phyloP scores from a whole-genome alignment of 2,797 vertebrate genomes.

The Rhyacichthys aspro region DNA sequence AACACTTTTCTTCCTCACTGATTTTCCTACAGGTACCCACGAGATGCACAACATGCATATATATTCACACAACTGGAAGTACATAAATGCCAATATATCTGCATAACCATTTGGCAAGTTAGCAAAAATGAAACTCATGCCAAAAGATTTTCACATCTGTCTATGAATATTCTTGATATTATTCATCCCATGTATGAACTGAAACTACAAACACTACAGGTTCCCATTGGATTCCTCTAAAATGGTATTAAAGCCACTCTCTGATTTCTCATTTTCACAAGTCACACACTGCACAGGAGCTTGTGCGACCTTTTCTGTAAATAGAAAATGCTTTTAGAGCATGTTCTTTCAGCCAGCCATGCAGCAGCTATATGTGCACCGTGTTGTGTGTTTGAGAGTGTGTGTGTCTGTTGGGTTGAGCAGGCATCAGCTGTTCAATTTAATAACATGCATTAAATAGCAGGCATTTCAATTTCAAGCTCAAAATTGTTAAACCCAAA shows the following conservation, averaged over 20 bases:
- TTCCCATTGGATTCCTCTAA: constrained; percentile 32
- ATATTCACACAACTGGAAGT: neutral
- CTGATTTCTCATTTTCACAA: constrained; percentile 51
- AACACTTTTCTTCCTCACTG: constrained; percentile 16
- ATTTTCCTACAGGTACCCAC: constrained; percentile 5
- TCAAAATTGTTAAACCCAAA: constrained; percentile 18
- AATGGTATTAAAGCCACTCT: constrained; percentile 29
- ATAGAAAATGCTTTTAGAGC: constrained; percentile 53
- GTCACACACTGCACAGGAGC: constrained; percentile 53
- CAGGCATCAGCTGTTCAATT: constrained; percentile 65
- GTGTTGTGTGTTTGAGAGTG: constrained; percentile 3
- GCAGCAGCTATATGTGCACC: constrained; percentile 35
- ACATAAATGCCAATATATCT: neutral
- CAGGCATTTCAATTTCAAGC: constrained; percentile 37
- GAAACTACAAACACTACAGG: constrained; percentile 30
- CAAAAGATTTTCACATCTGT: constrained; percentile 10
- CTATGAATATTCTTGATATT: constrained; percentile 27
- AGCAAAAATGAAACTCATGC: constrained; percentile 4
- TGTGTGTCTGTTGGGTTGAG: constrained; percentile 22
- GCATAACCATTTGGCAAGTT: neutral
- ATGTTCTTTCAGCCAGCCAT: constrained; percentile 57
- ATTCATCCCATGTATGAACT: constrained; percentile 23
- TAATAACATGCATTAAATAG: constrained; percentile 49
- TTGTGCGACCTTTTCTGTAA: constrained; percentile 43
- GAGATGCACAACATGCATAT: neutral